These are phyloP conservation scores for Coracopsis vasa DNA, from an alignment of 2,113 vertebrate species.

Conservation along the genomic window DNA sequence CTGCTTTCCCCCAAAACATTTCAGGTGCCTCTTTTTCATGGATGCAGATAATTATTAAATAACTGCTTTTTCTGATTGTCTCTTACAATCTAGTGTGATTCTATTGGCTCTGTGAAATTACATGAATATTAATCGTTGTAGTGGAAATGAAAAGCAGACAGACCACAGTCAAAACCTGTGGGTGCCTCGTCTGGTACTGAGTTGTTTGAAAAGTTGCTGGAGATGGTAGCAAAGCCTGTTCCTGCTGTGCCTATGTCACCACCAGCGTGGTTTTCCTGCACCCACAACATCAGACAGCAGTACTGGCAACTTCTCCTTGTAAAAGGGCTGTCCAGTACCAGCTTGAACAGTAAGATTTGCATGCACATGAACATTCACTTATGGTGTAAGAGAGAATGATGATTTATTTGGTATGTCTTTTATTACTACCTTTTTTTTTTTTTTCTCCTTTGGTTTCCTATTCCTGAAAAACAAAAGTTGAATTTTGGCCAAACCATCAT, in stretches of 20 bases:
- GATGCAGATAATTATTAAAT: not conserved
- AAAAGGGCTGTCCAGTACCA: not conserved
- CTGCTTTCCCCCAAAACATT: not conserved
- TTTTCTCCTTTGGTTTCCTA: not conserved
- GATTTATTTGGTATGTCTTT: not conserved
- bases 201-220: not conserved
- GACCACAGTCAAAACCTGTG: not conserved
- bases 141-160: not conserved
- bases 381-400: not conserved
- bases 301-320: not conserved
- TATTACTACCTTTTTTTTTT: not conserved
- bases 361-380: not conserved
- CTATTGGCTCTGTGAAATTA: not conserved
- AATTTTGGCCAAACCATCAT: conserved; percentile 54
- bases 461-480: conserved; percentile 48
- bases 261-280: not conserved
- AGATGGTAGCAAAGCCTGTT: not conserved
- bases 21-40: not conserved
- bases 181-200: not conserved
- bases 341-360: not conserved
- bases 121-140: not conserved
- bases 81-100: not conserved
- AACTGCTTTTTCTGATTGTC: not conserved
- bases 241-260: not conserved
- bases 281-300: not conserved